Evolutionary conservation across 1,140 invertebrate species (phyloP).

Genomic region (Papilio xuthus): DNA sequence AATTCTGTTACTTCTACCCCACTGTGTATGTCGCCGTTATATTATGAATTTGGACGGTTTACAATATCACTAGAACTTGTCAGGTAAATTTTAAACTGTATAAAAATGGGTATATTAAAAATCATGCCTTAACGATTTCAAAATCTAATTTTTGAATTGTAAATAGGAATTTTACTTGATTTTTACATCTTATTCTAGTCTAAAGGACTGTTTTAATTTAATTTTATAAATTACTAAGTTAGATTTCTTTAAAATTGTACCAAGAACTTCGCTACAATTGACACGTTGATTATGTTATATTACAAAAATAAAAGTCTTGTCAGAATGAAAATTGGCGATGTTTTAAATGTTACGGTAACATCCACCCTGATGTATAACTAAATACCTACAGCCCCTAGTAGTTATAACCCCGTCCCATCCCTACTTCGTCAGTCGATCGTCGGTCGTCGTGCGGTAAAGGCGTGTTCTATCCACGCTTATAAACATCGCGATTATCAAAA

Average conservation of each 20-base stretch:
- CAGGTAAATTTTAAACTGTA: neutral
- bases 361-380: constrained; percentile 36
- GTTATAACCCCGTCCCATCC: constrained; percentile 34
- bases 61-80: neutral
- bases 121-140: neutral
- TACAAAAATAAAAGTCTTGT: neutral
- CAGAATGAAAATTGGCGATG: neutral
- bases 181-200: too few species aligned
- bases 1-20: constrained; percentile 37
- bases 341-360: neutral
- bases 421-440: constrained; percentile 37
- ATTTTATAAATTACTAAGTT: too few species aligned
- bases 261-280: neutral
- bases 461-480: neutral
- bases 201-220: too few species aligned
- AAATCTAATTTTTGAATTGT: too few species aligned
- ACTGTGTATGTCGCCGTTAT: constrained; percentile 13
- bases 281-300: neutral
- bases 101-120: neutral
- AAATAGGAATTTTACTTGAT: too few species aligned
- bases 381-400: constrained; percentile 27
- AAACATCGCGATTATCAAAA: constrained; percentile 17
- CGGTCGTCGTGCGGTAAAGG: neutral
- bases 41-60: neutral
- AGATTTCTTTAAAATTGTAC: too few species aligned